Evolutionary conservation across 2,113 vertebrate species (phyloP), one percentile per base, ranked within the genome.

Genomic region (Indicator maculatus): DNA sequence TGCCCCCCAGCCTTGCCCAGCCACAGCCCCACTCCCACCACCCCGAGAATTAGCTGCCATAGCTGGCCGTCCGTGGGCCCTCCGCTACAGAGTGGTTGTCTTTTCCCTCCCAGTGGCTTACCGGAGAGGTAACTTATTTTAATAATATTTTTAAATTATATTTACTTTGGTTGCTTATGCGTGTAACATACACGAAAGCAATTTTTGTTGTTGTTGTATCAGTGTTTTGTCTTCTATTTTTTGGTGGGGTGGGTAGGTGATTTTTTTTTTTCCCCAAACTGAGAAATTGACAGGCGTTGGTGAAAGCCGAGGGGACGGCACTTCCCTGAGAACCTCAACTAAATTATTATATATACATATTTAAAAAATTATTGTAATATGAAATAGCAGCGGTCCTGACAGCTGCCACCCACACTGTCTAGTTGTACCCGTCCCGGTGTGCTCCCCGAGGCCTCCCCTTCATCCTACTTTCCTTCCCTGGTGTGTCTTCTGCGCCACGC

Each of bases 251-350:
- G 52, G 50, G 12, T 24, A 16, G 21, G 16, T 14, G 36, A 36
- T 36, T 6, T 9, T 10, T 8, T 18, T 8, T 15, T 39, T 55
- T 5, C 5, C 41, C 41, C 41, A 41, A 41, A 41, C 6, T 26
- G 4, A 63, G 26, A 17, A 55, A 15, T 45, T 44, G 7, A 15
- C 52, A 45, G 14, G 36, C 15, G n/a, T 20, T 38, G 38, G 27
- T 44, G 24, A 13, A 24, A 1, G 11, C 1, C 72, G 53, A n/a
- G 11, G 24, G 14, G 11, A 41, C 1, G 0, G 53, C 7, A 0
- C 16, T 71, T 84, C 38, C 18, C 30, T n/a, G 61, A 66, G 63
- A 71, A 36, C 8, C 3, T 55, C 10, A 2, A 30, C 11, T 13
- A 23, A 66, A 39, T 44, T 2, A 7, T 18, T 38, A 18, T 36